Evolutionary conservation across 1,140 invertebrate genomes (phyloP).

Genomic region (Trinorchestia longiramus): DNA sequence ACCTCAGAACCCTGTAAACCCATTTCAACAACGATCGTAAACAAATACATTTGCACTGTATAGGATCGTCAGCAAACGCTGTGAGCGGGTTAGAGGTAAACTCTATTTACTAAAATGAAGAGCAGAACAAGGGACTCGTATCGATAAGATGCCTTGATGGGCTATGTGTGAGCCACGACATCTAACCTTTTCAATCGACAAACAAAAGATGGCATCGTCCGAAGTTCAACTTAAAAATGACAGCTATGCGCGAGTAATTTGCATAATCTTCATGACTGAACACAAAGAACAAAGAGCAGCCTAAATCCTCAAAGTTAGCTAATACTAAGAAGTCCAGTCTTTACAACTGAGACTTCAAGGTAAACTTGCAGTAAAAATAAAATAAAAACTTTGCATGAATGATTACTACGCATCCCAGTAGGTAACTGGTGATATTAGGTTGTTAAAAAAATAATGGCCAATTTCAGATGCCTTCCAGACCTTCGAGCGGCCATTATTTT

Average conservation of each 20-base stretch:
- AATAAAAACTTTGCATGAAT: neutral
- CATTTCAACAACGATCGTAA: neutral
- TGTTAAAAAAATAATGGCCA: too few species aligned
- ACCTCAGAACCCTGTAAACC: too few species aligned
- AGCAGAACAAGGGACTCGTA: neutral
- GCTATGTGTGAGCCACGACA: neutral
- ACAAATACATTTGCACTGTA: neutral
- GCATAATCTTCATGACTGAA: neutral
- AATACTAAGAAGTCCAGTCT: neutral
- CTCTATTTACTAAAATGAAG: neutral
- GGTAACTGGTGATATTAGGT: too few species aligned
- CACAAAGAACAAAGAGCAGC: neutral
- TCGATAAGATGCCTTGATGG: neutral
- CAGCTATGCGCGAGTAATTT: neutral
- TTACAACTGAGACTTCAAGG: neutral
- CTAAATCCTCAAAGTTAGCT: neutral
- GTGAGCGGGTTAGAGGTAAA: neutral
- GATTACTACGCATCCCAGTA: too few species aligned
- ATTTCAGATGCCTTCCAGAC: too few species aligned
- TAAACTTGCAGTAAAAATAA: neutral
- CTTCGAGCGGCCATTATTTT: neutral
- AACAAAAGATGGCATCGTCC: neutral
- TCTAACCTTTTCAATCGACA: neutral
- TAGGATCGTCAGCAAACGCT: neutral
- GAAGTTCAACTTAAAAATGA: neutral